A percentile compares a stretch with the other conserved stretches of the same genome.
These are phyloP conservation scores for Heliconius nattereri DNA, from an alignment of 1,140 invertebrate species.

Conservation along the genomic window DNA sequence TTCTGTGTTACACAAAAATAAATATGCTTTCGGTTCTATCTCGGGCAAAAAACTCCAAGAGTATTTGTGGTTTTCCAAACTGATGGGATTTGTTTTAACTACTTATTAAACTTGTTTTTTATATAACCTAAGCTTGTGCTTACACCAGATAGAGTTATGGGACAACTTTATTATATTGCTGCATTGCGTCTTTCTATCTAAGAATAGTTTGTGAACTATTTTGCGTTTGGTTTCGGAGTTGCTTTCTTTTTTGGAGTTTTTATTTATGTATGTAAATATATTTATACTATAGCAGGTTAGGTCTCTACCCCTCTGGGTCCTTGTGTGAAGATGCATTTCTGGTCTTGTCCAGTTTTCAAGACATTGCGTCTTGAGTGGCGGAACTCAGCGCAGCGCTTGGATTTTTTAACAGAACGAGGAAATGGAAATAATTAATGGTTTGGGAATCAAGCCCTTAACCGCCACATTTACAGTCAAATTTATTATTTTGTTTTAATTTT, in stretches of 20 bases:
- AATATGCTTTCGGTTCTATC: constrained; percentile 41
- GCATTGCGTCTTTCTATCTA: background rate
- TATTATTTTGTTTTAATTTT: background rate
- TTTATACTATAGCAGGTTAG: no score
- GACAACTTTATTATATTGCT: background rate
- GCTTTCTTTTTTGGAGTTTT: no score
- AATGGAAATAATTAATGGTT: no score
- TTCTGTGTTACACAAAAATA: constrained; percentile 47
- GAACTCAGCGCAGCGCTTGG: no score
- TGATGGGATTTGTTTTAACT: constrained; percentile 27
- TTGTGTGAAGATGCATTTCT: no score
- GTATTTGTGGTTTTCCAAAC: constrained; percentile 33
- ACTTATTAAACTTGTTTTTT: constrained; percentile 14
- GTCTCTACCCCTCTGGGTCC: no score
- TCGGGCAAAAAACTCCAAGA: constrained; percentile 35
- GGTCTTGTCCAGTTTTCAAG: no score
- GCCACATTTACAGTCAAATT: background rate
- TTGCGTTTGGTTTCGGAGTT: no score
- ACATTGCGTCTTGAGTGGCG: no score
- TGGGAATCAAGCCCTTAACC: no score
- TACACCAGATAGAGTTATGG: background rate
- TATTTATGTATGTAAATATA: no score
- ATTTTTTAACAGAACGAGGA: no score
- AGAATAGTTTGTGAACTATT: background rate
- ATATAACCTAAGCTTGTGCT: background rate